Evolutionary conservation across 1,140 invertebrate species (phyloP).

Genomic region (Chrysopa pallens): DNA sequence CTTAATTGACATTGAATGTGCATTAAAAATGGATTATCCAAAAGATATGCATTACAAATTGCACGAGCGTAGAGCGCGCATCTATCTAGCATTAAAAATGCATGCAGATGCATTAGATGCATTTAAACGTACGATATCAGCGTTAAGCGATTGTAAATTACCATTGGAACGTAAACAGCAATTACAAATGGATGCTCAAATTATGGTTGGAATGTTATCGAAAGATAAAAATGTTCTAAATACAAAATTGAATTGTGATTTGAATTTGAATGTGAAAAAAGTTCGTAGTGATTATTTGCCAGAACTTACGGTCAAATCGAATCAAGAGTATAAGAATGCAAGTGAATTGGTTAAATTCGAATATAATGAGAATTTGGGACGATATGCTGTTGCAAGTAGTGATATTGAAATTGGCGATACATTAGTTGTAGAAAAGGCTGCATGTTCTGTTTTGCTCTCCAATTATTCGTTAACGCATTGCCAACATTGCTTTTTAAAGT

Average conservation of each 20-base stretch:
- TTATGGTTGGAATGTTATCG: slow-evolving; percentile 51
- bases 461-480: slow-evolving; percentile 43
- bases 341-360: slow-evolving; percentile 14
- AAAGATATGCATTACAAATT: slow-evolving; percentile 57
- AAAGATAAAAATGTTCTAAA: slow-evolving; percentile 19
- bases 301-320: slow-evolving; percentile 14
- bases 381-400: slow-evolving; percentile 41
- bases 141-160: slow-evolving; percentile 44
- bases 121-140: slow-evolving; percentile 41
- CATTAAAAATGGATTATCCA: slow-evolving; percentile 52
- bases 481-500: slow-evolving; percentile 59
- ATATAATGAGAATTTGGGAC: slow-evolving; percentile 23
- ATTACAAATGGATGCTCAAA: slow-evolving; percentile 43
- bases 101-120: slow-evolving; percentile 44
- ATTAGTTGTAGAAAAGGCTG: slow-evolving; percentile 53
- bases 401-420: slow-evolving; percentile 47
- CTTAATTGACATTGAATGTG: slow-evolving; percentile 49
- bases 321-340: slow-evolving; percentile 7
- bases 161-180: slow-evolving; percentile 42
- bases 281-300: slow-evolving; percentile 7
- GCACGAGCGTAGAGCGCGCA: slow-evolving; percentile 54
- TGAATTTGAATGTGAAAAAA: slow-evolving; percentile 3
- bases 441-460: slow-evolving; percentile 50
- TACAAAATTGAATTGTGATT: neutral
- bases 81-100: slow-evolving; percentile 51